Evolutionary conservation across 2,888 invertebrate genomes (phyloP).

Genomic region (Corbicula japonica): DNA sequence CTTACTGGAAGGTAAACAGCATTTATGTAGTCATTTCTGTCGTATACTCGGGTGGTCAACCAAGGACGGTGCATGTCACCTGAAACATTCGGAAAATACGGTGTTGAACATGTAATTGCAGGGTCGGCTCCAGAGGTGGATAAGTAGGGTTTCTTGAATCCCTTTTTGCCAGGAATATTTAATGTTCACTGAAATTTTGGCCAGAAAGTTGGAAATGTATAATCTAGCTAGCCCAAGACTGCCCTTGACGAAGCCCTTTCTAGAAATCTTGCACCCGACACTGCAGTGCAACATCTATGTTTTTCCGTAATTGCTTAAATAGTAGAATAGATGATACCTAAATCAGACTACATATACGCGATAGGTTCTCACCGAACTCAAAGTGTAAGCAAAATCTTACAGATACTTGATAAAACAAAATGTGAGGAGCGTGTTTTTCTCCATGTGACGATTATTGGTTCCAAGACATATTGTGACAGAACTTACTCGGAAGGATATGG

Average conservation of each 20-base stretch:
- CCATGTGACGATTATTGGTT: neutral
- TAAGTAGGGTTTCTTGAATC: no score
- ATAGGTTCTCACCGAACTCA: neutral
- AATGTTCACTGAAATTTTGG: no score
- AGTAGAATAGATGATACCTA: neutral
- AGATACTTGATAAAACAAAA: neutral
- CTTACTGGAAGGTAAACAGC: conserved; percentile 63
- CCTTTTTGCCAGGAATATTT: no score
- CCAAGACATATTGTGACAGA: neutral
- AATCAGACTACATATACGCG: neutral
- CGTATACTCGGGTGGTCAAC: conserved; percentile 42
- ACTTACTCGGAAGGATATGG: conserved; percentile 63
- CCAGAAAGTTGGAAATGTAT: no score
- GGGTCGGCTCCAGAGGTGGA: no score
- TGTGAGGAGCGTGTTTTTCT: neutral
- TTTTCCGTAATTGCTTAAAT: no score
- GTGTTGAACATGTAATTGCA: no score
- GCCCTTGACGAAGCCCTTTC: no score
- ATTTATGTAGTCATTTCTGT: conserved; percentile 62
- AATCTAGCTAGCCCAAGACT: no score
- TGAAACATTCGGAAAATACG: conserved; percentile 32
- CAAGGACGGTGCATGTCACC: conserved; percentile 57
- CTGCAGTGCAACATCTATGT: no score
- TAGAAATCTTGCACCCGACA: no score
- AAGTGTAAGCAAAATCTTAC: neutral